Evolutionary conservation across 2,113 vertebrate species (phyloP).

Genomic region (Brachirus orientalis): DNA sequence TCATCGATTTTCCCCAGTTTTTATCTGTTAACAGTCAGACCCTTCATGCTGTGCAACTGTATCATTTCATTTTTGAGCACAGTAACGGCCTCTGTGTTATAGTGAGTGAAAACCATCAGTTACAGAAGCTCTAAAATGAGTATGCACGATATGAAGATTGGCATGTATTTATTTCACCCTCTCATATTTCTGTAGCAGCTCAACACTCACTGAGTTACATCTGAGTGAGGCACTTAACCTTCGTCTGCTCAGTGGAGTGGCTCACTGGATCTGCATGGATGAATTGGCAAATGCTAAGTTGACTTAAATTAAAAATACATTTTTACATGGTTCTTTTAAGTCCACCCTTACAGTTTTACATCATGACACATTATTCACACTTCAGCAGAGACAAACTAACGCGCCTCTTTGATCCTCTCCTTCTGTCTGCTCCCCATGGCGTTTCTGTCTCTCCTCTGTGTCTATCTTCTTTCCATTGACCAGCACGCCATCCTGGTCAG

Average conservation of each 20-base stretch:
- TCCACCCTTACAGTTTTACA: background rate
- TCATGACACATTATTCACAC: slow-evolving; percentile 9
- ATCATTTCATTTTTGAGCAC: background rate
- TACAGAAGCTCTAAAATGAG: background rate
- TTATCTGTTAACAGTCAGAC: background rate
- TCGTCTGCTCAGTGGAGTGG: slow-evolving; percentile 10
- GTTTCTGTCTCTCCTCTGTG: slow-evolving; percentile 2
- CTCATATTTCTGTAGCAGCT: background rate
- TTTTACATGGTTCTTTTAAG: slow-evolving; percentile 3
- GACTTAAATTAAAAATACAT: slow-evolving; percentile 17
- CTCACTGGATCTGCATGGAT: slow-evolving; percentile 9
- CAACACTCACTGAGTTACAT: slow-evolving; percentile 19
- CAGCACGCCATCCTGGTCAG: slow-evolving; percentile 17
- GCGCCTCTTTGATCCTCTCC: slow-evolving; percentile 15
- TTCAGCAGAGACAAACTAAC: slow-evolving; percentile 4
- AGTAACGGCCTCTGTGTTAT: background rate
- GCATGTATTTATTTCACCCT: background rate
- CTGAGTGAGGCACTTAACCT: slow-evolving; percentile 41
- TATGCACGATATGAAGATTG: background rate
- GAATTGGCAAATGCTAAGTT: slow-evolving; percentile 9
- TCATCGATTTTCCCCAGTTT: background rate
- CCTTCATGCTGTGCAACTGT: too few relatives aligned
- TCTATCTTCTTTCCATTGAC: slow-evolving; percentile 31
- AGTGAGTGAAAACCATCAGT: background rate
- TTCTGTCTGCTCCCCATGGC: slow-evolving; percentile 29